phyloP scores from a whole-genome alignment of 1,140 invertebrate species.

The Drosophila nikananu region DNA sequence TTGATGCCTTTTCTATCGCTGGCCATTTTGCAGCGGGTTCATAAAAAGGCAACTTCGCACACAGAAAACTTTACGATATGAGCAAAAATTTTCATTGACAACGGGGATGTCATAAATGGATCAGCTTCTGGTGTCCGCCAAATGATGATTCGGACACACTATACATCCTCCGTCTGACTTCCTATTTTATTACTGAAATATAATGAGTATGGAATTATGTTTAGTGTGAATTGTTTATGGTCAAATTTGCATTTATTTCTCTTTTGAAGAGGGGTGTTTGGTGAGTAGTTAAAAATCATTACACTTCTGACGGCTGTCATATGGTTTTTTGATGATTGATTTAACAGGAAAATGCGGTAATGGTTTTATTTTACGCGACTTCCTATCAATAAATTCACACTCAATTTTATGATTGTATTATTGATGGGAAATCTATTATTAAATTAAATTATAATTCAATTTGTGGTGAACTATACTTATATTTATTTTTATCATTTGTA shows the following conservation, averaged over 20 bases:
- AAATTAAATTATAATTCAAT: not conserved
- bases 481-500: not conserved
- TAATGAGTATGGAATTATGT: constrained; percentile 32
- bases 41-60: constrained; percentile 57
- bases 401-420: not conserved
- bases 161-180: not conserved
- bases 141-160: constrained; percentile 49
- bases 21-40: constrained; percentile 77
- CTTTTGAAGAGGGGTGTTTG: constrained; percentile 7
- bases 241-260: constrained; percentile 23
- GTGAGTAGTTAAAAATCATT: not conserved
- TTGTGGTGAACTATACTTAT: not conserved
- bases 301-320: constrained; percentile 3
- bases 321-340: constrained; percentile 12
- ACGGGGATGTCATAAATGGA: constrained; percentile 63
- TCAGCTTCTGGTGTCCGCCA: constrained; percentile 29
- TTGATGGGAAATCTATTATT: not conserved
- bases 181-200: constrained; percentile 10
- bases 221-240: constrained; percentile 42
- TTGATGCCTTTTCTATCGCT: constrained; percentile 77
- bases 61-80: constrained; percentile 70
- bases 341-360: not conserved
- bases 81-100: constrained; percentile 39
- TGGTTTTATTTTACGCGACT: not conserved
- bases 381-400: constrained; percentile 13